Evolutionary conservation across 1,140 invertebrate species (phyloP), one percentile per base, ranked within the genome.

Genomic region (Spodoptera litura): DNA sequence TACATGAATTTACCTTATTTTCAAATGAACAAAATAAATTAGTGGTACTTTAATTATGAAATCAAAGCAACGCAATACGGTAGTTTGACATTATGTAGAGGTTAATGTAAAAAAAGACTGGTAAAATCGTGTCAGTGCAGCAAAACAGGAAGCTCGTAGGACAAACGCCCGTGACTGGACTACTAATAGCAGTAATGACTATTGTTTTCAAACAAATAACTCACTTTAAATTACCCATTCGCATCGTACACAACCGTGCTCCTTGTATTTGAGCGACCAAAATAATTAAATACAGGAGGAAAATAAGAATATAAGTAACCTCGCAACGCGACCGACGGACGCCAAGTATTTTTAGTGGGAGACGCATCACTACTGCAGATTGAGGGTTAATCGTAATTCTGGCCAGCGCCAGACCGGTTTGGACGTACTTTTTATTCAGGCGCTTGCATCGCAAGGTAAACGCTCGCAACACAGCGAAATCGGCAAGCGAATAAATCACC

Each of bases 381-480:
- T 88, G 87, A 88, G 87, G 88, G 85, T 91, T 92, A 89, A 89
- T 91, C 88, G 86, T 84, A 85, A 91, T 92, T 93, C 90, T 90
- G 91, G 89, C 88, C 86, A 88, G 77, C 86, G 85, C 83, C 83
- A 66, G 84, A 92, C 92, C 89, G 91, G 92, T 91, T 90, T 81
- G 78, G 76, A 78, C 84, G 85, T 87, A 81, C 84, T 87, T 88
- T 84, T 85, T 84, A 70, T 70, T 66, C 20, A 64, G 70, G 74
- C 74, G 44, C 85, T 72, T 68, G 64, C 85, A 79, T 73, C 79
- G 78, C 78, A 82, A 87, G 83, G 83, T 88, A 88, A 88, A 90
- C 80, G 85, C 75, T 84, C 84, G 81, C 79, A 77, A 72, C 81
- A 83, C 78, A 81, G 78, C 76, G 74, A 87, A 85, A 84, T 87